Evolutionary conservation across 2,797 vertebrate genomes (phyloP), one percentile per base, ranked within the genome.

Genomic region (Silurus lanzhouensis): DNA sequence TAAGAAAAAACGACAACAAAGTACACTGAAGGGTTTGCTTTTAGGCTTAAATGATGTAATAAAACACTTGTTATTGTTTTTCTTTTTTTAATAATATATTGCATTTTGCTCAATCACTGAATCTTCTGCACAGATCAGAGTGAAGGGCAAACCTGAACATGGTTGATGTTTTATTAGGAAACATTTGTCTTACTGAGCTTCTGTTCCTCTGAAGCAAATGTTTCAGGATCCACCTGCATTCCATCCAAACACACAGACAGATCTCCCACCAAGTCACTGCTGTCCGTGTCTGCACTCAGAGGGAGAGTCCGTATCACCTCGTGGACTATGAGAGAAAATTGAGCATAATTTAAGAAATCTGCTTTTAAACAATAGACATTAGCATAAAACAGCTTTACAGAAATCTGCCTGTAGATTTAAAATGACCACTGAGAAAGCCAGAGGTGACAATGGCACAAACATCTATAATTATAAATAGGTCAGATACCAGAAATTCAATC

Each of bases 201-300:
- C 83, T 82, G 92, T 88, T 95, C 94, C 88, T 93, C 93, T 0
- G 87, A 87, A 19, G 92, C 89, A 14, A 96, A 94, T 17, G 88
- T 91, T 88, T 98, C 97, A 0, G 96, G 94, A 90, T 99, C 97
- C 12, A 95, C 94, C 0, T 92, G 94, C 94, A 96, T 94, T n/a
- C 98, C 98, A 77, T 99, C 97, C 78, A 99, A 93, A 92, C 97
- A 98, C 84, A 99, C 94, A 0, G 96, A 99, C 82, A 99, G 93
- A 87, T 99, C 98, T 91, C 98, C 98, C 77, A 99, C 96, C 71
- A 95, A 93, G 4, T 99, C 97, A 22, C 92, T 52, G 84, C 95
- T 94, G n/a, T 98, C 97, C 91, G 94, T 92, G 90, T 99, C 97
- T 85, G 96, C 92, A 38, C 93, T 87, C 75, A 99, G 96, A 81